A percentile compares a stretch with the other conserved stretches of the same genome.
Conservation (phyloP, 2,113 vertebrate species). For the Lontra canadensis region DNA sequence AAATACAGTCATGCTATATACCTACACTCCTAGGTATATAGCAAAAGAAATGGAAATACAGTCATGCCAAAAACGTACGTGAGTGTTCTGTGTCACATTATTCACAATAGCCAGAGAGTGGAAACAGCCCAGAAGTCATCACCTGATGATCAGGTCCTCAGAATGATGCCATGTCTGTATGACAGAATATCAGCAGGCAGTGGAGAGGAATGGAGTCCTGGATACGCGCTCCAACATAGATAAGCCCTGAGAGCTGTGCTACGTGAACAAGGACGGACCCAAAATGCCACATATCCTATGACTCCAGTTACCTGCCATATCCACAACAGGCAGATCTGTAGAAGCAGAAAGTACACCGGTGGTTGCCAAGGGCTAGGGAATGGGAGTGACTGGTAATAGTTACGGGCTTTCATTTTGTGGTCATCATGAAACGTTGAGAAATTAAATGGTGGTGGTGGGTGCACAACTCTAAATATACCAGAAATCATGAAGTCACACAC, state of each 20-base stretch:
- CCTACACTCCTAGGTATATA: background rate
- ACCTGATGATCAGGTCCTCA: background rate
- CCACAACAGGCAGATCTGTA: background rate
- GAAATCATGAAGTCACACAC: background rate
- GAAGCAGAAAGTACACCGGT: background rate
- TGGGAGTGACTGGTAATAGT: background rate
- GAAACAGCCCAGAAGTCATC: background rate
- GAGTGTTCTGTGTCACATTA: background rate
- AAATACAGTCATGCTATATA: background rate
- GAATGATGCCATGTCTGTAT: background rate
- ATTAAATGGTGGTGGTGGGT: background rate
- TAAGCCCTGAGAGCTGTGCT: background rate
- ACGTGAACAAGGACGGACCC: background rate
- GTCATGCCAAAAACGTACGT: background rate
- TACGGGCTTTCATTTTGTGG: background rate
- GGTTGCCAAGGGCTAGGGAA: background rate
- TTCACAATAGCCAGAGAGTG: background rate
- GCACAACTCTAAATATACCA: background rate
- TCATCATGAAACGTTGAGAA: background rate
- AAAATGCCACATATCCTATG: background rate
- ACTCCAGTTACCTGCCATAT: background rate
- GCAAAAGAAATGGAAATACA: background rate
- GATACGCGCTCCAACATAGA: background rate
- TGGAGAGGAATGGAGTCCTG: background rate
- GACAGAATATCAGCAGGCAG: background rate